Base-by-base conservation (phyloP, 2,888 invertebrate species). In the Myopa testacea region DNA sequence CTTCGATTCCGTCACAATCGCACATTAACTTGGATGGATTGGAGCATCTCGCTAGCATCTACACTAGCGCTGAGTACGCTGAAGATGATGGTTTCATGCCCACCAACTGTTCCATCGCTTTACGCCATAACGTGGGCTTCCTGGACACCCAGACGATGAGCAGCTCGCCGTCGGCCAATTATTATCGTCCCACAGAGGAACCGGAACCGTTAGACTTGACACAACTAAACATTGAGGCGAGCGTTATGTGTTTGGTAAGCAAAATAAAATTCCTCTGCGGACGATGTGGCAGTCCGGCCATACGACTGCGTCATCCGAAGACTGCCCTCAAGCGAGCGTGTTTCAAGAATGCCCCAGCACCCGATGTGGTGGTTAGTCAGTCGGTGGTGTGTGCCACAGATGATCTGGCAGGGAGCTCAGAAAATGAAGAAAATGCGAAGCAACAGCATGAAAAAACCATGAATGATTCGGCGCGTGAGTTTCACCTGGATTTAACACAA, bases 151-250 rank as follows among this genome's bases (percentile, higher is more conserved):
- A 88, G 81, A 83, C 86, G 77, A 89, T 89, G 89, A 88, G 87
- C 72, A 86, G 88, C 6, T 89, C 88, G 26, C 89, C 89, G 14
- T 94, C 94, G 19, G 94, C 94, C 2, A 94, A 94, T 88, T 94
- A 94, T 86, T 95, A 95, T 86, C 93, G 94, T 80, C 94, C 94
- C 0, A 94, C 93, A 0, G 94, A 95, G 84, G 95, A 95, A 84
- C 95, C 95, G 0, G 95, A 96, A 85, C 96, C 96, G 0, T 94
- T 95, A 92, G 96, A 96, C 87, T 91, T 96, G 79, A 96, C 95
- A 0, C 94, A 95, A 84, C 88, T 96, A 60, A 96, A 96, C 86
- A 95, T 95, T 75, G 95, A 96, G 89, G 96, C 96, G 0, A 95
- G 95, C 84, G 93, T 96, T 7, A 95, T 96, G 92, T 96, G 95